These are phyloP conservation scores for Caenorhabditis sp. DNA, from an alignment of 2,888 invertebrate genomes.

Conservation along the genomic window DNA sequence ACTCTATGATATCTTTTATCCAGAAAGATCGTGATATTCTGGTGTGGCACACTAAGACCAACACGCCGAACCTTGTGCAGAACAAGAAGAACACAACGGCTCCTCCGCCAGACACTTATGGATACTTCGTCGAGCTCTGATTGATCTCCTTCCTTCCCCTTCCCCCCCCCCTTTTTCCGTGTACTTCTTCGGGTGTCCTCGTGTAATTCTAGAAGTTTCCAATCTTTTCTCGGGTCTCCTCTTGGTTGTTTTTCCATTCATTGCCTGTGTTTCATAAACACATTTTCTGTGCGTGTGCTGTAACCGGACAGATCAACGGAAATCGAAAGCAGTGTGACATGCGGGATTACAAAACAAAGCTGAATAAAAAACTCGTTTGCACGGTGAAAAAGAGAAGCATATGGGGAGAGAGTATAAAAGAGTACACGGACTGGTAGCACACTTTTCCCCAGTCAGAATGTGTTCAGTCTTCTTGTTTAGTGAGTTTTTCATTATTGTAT, in stretches of 20 bases:
- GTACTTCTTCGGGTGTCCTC: slow-evolving; percentile 6
- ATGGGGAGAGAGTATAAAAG: slow-evolving; percentile 31
- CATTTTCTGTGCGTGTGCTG: neutral
- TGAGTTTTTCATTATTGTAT: neutral
- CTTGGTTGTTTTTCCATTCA: neutral
- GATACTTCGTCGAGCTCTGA: slow-evolving; percentile 39
- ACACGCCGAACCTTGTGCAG: slow-evolving; percentile 36
- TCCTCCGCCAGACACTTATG: slow-evolving; percentile 22
- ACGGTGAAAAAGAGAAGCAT: slow-evolving; percentile 1
- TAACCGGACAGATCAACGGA: slow-evolving; percentile 35
- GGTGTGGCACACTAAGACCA: slow-evolving; percentile 65
- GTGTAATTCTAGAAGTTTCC: slow-evolving; percentile 33
- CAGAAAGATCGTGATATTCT: slow-evolving; percentile 58
- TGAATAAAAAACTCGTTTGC: slow-evolving; percentile 40
- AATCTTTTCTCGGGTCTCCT: slow-evolving; percentile 21
- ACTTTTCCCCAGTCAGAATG: neutral
- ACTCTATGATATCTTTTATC: too few relatives aligned
- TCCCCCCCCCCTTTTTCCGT: neutral
- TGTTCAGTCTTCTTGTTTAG: neutral
- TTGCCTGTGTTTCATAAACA: neutral
- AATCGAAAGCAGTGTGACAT: slow-evolving; percentile 2
- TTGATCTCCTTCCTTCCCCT: neutral
- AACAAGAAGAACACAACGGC: slow-evolving; percentile 36
- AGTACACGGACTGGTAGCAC: slow-evolving; percentile 2
- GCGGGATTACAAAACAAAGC: slow-evolving; percentile 41